Base-by-base conservation (phyloP, 2,888 invertebrate species). In the Tricholauxania praeusta region DNA sequence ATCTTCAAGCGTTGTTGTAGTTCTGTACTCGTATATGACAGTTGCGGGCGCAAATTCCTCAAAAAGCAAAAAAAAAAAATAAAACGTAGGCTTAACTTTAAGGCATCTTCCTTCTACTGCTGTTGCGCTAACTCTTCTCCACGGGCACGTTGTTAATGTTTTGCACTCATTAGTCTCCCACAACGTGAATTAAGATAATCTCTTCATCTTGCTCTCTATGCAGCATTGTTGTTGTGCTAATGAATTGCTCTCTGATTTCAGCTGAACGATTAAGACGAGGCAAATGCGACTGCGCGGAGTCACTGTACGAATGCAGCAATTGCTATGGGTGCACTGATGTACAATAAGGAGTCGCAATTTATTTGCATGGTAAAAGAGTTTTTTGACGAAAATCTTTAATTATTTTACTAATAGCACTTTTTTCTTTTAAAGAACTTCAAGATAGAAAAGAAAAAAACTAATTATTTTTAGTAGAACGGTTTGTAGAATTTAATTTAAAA, bases 171-270 rank as follows among this genome's bases (percentile, higher is more conserved):
- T 85, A 85, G 85, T 85, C 85, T 86, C 86, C 86, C 86, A 86
- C 85, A 86, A 85, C 85, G 86, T 85, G 86, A 84, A 85, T 85
- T 85, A 85, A 86, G 86, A 86, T 85, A 86, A 85, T 85, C 77
- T 77, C 65, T 64, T 71, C 66, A 75, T 32, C 66, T 32, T 51
- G 51, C 62, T 62, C 70, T 74, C 72, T 65, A n/a, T 47, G 14
- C 17, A 15, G 47, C 47, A n/a, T 71, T 73, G 79, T 83, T 86
- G 86, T 86, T 85, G 85, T 84, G 85, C 85, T 84, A 85, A 86
- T 85, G 86, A 86, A 86, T 85, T 85, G 85, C 83, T 83, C 77
- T 80, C 85, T 83, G 85, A 85, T 85, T 85, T 85, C 85, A 80
- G 81, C 85, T 83, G 85, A 85, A 85, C 86, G 85, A 85, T 85